Percentiles rank a stretch among this genome's conserved stretches.
Conservation (phyloP, 1,140 invertebrate species). For the Neomicropteryx cornuta region DNA sequence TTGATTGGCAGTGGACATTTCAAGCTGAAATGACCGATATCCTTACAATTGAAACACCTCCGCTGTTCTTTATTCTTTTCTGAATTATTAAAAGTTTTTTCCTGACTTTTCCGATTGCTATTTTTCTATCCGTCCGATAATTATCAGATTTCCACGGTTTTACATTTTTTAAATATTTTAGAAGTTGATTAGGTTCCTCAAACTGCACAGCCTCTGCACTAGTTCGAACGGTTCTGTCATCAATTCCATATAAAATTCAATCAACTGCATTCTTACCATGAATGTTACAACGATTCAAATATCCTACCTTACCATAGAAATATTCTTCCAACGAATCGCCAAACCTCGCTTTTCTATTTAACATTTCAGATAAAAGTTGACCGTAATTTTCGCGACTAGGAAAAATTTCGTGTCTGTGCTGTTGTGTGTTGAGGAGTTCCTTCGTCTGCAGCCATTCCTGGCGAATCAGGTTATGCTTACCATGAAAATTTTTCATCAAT, state of each 20-base stretch:
- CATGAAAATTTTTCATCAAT: too few species aligned
- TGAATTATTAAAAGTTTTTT: not conserved
- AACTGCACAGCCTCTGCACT: conserved; percentile 2
- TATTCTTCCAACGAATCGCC: conserved; percentile 3
- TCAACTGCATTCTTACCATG: conserved; percentile 3
- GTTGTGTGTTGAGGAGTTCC: too few species aligned
- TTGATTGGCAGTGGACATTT: conserved; percentile 2
- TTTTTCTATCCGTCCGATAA: not conserved
- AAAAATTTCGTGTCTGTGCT: too few species aligned
- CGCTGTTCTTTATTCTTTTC: not conserved
- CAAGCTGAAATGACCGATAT: not conserved
- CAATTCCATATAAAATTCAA: conserved; percentile 4
- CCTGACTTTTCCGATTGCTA: not conserved
- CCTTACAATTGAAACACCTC: conserved; percentile 6
- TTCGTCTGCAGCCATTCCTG: too few species aligned
- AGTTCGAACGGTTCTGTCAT: not conserved
- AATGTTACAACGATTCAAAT: conserved; percentile 1
- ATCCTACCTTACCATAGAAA: not conserved
- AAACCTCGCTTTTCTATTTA: too few species aligned
- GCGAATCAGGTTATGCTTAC: too few species aligned
- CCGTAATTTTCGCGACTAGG: too few species aligned
- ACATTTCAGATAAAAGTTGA: too few species aligned
- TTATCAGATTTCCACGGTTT: not conserved
- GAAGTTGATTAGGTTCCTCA: conserved; percentile 1
- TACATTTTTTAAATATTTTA: conserved; percentile 3